Percentiles rank a stretch among this genome's conserved stretches.
Conservation (phyloP, 2,888 invertebrate genomes). For the Diogma glabrata region DNA sequence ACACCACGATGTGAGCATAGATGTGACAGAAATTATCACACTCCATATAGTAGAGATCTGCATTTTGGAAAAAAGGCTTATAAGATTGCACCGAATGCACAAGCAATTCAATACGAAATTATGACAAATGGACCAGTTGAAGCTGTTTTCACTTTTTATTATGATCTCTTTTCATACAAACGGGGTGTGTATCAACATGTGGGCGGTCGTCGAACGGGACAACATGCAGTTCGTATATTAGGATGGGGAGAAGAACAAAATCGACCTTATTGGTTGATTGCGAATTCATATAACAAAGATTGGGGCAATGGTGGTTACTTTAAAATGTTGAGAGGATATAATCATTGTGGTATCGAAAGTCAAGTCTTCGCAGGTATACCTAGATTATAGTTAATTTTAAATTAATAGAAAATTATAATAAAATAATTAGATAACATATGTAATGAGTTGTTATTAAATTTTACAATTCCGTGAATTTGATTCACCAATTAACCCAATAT, state of each 20-base stretch:
- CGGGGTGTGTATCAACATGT: conserved; percentile 61
- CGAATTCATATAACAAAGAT: conserved; percentile 79
- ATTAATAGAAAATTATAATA: too few species aligned
- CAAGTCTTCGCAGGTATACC: conserved; percentile 51
- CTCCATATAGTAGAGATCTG: not conserved
- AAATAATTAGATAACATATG: too few species aligned
- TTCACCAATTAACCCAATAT: too few species aligned
- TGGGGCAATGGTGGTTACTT: conserved; percentile 77
- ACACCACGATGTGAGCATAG: conserved; percentile 60
- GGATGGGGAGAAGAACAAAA: conserved; percentile 69
- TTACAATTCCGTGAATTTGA: too few species aligned
- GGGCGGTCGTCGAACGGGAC: conserved; percentile 55
- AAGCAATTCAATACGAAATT: conserved; percentile 61
- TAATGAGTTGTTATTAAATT: too few species aligned
- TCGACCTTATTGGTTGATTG: conserved; percentile 69
- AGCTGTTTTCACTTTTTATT: conserved; percentile 67
- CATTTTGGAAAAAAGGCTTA: not conserved
- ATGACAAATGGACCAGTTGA: conserved; percentile 71
- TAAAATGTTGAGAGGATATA: conserved; percentile 62
- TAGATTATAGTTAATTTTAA: too few species aligned
- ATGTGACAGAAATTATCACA: conserved; percentile 38
- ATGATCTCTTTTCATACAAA: conserved; percentile 67
- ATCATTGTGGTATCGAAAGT: conserved; percentile 56
- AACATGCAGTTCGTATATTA: conserved; percentile 67
- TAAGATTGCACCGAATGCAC: conserved; percentile 35